Evolutionary conservation across 2,797 vertebrate species (phyloP).

Genomic region (Neoniphon sammara): DNA sequence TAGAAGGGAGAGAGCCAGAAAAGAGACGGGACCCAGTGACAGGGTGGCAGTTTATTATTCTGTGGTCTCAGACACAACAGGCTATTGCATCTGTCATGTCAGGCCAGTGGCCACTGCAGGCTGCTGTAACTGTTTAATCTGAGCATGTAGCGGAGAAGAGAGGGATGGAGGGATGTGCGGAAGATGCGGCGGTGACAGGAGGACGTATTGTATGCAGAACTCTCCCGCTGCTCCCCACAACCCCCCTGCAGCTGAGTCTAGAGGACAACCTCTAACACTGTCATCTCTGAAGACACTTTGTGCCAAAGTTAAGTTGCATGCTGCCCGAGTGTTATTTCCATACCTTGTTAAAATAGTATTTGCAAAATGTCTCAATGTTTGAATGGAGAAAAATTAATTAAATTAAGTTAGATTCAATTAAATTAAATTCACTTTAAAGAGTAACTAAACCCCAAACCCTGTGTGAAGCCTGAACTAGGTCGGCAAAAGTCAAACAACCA

Average conservation of each 20-base stretch:
- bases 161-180: not conserved
- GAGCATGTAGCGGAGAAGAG: not conserved
- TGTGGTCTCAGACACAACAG: conserved; percentile 37
- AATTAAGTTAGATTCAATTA: too few species aligned
- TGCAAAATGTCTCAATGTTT: too few species aligned
- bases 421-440: too few species aligned
- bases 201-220: not conserved
- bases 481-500: too few species aligned
- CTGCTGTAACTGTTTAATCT: conserved; percentile 61
- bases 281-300: conserved; percentile 24
- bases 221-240: not conserved
- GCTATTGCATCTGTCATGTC: conserved; percentile 51
- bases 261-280: not conserved
- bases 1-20: not conserved
- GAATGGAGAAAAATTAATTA: too few species aligned
- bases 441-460: too few species aligned
- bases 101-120: conserved; percentile 33
- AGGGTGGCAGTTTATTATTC: conserved; percentile 31
- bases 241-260: not conserved
- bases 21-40: not conserved
- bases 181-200: conserved; percentile 6
- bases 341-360: too few species aligned
- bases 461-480: too few species aligned
- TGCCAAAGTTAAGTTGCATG: not conserved
- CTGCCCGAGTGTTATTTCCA: not conserved